phyloP scores from a whole-genome alignment of 2,113 vertebrate genomes.

The Cyprinodon variegatus region DNA sequence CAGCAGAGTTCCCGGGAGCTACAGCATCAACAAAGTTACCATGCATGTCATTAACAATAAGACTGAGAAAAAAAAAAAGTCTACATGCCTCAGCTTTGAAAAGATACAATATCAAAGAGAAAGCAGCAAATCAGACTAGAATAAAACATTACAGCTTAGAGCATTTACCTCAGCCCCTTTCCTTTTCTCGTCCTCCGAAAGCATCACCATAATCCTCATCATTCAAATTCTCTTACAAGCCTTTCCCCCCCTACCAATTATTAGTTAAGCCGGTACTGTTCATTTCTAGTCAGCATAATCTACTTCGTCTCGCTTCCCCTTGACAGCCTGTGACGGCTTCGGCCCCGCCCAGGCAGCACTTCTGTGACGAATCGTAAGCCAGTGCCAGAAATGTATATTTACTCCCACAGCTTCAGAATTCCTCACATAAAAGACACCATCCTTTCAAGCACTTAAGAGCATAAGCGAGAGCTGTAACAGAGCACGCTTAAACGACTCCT shows the following conservation, averaged over 20 bases:
- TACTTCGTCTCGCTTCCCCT: constrained; percentile 31
- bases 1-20: constrained; percentile 86
- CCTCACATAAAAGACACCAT: constrained; percentile 46
- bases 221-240: constrained; percentile 24
- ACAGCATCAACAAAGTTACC: constrained; percentile 16
- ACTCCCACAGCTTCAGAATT: constrained; percentile 55
- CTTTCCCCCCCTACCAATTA: background rate
- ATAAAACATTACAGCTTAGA: background rate
- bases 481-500: constrained; percentile 1
- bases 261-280: constrained; percentile 6
- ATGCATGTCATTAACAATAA: background rate
- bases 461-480: background rate
- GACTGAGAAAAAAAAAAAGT: constrained; percentile 3
- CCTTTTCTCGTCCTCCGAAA: constrained; percentile 73
- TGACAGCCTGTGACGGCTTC: constrained; percentile 20
- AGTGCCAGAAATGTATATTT: constrained; percentile 74
- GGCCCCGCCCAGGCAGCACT: constrained; percentile 62
- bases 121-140: background rate
- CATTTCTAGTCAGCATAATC: constrained; percentile 23
- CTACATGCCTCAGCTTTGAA: background rate
- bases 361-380: constrained; percentile 53
- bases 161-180: constrained; percentile 65
- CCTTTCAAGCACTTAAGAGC: constrained; percentile 10
- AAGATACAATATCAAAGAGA: background rate
- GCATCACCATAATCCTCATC: constrained; percentile 77